A percentile compares a stretch with the other conserved stretches of the same genome.
phyloP scores from a whole-genome alignment of 2,888 invertebrate genomes.

The Nowickia ferox region DNA sequence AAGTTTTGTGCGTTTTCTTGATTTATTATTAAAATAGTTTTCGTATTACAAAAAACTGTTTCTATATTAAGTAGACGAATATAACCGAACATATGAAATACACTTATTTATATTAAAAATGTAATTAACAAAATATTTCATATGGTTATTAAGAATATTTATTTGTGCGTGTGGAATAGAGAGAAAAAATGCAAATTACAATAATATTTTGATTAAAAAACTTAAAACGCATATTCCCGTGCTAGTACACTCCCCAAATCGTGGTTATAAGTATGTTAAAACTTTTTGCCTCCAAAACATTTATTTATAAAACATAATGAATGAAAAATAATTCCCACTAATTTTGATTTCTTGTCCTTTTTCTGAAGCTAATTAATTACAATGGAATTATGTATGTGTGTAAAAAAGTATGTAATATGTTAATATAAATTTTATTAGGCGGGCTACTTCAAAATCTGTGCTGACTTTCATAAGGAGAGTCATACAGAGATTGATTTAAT shows the following conservation, averaged over 20 bases:
- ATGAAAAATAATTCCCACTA: background rate
- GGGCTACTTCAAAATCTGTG: no score
- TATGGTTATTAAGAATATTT: slow-evolving; percentile 20
- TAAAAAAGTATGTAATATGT: background rate
- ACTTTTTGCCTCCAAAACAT: background rate
- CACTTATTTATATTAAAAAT: slow-evolving; percentile 19
- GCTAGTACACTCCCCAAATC: slow-evolving; percentile 55
- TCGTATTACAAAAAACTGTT: slow-evolving; percentile 30
- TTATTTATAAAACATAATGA: slow-evolving; percentile 8
- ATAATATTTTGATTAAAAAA: slow-evolving; percentile 52
- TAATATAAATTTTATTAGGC: background rate
- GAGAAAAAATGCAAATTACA: slow-evolving; percentile 65
- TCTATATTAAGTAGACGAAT: slow-evolving; percentile 17
- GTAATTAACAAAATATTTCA: slow-evolving; percentile 24
- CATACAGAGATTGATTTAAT: no score
- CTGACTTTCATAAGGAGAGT: no score
- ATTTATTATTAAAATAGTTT: slow-evolving; percentile 65
- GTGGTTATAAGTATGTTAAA: slow-evolving; percentile 42
- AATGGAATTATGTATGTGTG: background rate
- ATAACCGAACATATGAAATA: background rate
- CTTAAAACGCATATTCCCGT: slow-evolving; percentile 13
- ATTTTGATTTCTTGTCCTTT: slow-evolving; percentile 5
- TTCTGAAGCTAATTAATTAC: slow-evolving; percentile 13
- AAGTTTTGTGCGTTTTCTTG: slow-evolving; percentile 32
- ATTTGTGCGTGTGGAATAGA: slow-evolving; percentile 56